Percentiles rank a stretch among this genome's conserved stretches.
Conservation (phyloP, 2,113 vertebrate species). For the Urocynchramus pylzowi region DNA sequence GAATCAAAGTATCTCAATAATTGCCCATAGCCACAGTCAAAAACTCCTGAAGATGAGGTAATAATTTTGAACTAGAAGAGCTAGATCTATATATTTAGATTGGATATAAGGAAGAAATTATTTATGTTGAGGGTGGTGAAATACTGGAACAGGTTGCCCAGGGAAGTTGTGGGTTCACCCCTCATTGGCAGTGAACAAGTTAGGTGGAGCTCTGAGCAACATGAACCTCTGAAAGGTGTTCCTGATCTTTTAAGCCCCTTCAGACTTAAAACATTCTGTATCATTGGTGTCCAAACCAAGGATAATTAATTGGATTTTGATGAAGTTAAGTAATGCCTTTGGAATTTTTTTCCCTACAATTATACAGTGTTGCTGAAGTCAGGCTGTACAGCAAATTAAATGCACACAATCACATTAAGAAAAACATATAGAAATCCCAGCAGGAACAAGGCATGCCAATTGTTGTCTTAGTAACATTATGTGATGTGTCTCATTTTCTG, state of each 20-base stretch:
- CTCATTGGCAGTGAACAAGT: accelerated
- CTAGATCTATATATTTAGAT: not conserved
- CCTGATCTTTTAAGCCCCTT: not conserved
- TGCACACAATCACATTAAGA: not conserved
- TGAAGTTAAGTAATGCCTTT: not conserved
- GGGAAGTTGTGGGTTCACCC: not conserved
- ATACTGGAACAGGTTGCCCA: not conserved
- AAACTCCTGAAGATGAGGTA: not conserved
- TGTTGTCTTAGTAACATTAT: not conserved
- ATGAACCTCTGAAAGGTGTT: not conserved
- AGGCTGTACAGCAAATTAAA: not conserved
- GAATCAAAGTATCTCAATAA: not conserved
- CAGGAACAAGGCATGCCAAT: not conserved
- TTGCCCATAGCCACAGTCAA: not conserved
- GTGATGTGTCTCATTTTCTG: not conserved
- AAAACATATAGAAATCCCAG: not conserved
- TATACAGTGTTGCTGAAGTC: not conserved
- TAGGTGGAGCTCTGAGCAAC: not conserved
- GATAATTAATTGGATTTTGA: not conserved
- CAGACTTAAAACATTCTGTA: not conserved
- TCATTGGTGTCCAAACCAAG: not conserved
- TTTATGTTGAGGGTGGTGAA: not conserved
- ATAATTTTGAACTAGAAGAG: not conserved
- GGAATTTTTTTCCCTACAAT: not conserved
- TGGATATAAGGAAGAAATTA: not conserved